phyloP scores from a whole-genome alignment of 2,888 invertebrate species.

The Leucoma salicis region DNA sequence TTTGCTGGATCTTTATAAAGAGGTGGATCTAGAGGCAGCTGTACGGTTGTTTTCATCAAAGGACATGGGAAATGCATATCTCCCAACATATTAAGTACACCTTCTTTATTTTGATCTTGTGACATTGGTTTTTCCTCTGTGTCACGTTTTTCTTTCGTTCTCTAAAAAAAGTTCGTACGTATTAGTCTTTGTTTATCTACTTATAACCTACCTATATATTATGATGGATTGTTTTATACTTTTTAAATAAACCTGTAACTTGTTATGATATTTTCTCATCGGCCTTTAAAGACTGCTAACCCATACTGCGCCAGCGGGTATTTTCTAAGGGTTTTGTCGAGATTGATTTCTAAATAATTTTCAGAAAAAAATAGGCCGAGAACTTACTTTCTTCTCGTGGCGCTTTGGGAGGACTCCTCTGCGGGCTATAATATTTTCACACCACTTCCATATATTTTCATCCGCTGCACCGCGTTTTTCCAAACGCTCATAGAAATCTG shows the following conservation, averaged over 20 bases:
- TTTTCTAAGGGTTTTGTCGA: no score
- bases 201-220: no score
- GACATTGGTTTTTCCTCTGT: not conserved
- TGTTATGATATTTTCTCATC: no score
- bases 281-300: no score
- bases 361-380: no score
- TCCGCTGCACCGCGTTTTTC: slow-evolving; percentile 63
- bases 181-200: not conserved
- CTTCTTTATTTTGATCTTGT: slow-evolving; percentile 25
- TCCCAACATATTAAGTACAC: slow-evolving; percentile 40
- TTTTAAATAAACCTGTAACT: no score
- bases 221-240: no score
- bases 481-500: slow-evolving; percentile 51
- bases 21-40: slow-evolving; percentile 51
- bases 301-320: no score
- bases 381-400: not conserved
- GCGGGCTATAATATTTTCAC: slow-evolving; percentile 44
- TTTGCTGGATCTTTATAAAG: slow-evolving; percentile 51
- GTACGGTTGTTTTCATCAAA: slow-evolving; percentile 45
- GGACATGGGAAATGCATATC: slow-evolving; percentile 57
- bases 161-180: not conserved
- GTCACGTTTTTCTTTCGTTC: not conserved
- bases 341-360: no score
- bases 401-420: not conserved
- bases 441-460: slow-evolving; percentile 64